These are phyloP conservation scores for Coenonympha glycerion DNA, from an alignment of 2,888 invertebrate genomes.

Conservation along the genomic window DNA sequence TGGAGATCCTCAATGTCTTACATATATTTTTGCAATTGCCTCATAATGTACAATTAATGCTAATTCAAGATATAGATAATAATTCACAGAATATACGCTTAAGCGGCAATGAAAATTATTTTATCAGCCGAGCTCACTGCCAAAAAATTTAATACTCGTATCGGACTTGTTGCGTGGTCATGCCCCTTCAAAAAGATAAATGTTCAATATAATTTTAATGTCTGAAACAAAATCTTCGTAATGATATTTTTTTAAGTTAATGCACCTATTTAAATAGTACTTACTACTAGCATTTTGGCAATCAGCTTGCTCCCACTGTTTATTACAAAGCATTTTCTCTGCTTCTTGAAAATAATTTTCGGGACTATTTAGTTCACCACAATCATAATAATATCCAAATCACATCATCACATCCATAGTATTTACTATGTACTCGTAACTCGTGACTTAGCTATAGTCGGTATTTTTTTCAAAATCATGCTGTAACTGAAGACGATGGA, in stretches of 20 bases:
- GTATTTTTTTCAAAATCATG: too few relatives aligned
- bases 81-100: background rate
- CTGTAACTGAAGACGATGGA: too few relatives aligned
- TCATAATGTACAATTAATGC: background rate
- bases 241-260: background rate
- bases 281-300: too few relatives aligned
- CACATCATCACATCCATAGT: too few relatives aligned
- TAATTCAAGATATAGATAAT: background rate
- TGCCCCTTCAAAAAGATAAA: slow-evolving; percentile 3
- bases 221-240: background rate
- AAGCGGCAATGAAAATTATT: slow-evolving; percentile 21
- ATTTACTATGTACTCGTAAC: too few relatives aligned
- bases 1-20: too few relatives aligned
- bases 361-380: too few relatives aligned
- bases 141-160: slow-evolving; percentile 26
- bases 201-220: background rate
- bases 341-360: background rate
- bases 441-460: too few relatives aligned
- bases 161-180: slow-evolving; percentile 26
- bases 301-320: too few relatives aligned
- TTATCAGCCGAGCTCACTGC: slow-evolving; percentile 24
- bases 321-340: background rate
- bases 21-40: too few relatives aligned
- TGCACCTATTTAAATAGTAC: too few relatives aligned
- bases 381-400: too few relatives aligned